Base-by-base conservation (phyloP, 2,888 invertebrate species). In the Zele albiditarsus region DNA sequence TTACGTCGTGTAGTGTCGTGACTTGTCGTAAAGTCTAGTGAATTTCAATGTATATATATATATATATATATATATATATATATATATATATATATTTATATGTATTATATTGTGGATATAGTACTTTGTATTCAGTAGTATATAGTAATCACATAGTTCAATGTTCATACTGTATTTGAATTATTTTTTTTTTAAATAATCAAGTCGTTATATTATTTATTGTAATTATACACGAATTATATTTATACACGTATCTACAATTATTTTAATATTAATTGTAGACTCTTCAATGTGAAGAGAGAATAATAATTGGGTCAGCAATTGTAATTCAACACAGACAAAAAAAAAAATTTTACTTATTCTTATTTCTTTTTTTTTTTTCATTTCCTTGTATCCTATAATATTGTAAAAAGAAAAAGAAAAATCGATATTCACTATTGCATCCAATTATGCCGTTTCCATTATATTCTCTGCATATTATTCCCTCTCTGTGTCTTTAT, bases 111-210 rank as follows among this genome's bases (percentile, higher is more conserved):
- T 60, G 46, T 66, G 46, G 65, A 49, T 66, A 67, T 62, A 49
- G 57, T 46, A 33, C 69, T 66, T 49, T n/a, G 33, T 49, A 27
- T 66, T 60, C 57, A 49, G 42, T 63, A 57, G 46, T 60, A 33
- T 72, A 53, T 33, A 8, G 65, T 58, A 67, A 67, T 58, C 49
- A 72, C 75, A 72, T 76, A 77, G 78, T 31, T 77, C 65, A 68
- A 75, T 77, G 73, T 75, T 76, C 65, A 74, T 62, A 67, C 28
- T 71, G 70, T 46, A 42, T 49, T 73, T 62, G 66, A 27, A 38
- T 33, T 33, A 16, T 66, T 16, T 23, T 10, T 31, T 33, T 73
- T 42, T 23, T 31, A 72, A 20, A 67, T 28, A 38, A 38, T 71
- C 25, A 28, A 71, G 6, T n/a, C 3, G 16, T n/a, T n/a, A n/a